These are phyloP conservation scores for Orestias chungarensis DNA, from an alignment of 2,797 vertebrate genomes.

Conservation along the genomic window DNA sequence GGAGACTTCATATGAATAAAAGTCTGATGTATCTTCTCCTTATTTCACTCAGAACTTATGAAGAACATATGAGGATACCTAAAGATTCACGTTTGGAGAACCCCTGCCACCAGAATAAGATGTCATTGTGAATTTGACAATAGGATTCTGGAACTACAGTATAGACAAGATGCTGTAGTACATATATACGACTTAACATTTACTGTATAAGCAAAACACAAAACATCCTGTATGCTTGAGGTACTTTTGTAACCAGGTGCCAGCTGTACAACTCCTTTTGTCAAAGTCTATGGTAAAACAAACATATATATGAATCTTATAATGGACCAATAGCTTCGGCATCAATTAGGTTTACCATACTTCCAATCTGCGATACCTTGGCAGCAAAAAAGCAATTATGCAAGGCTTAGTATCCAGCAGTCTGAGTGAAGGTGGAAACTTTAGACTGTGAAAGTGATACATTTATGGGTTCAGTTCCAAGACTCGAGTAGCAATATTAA, in stretches of 20 bases:
- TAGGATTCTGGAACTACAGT: not conserved
- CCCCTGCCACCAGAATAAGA: not conserved
- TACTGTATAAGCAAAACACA: not conserved
- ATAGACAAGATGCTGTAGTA: not conserved
- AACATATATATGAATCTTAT: not conserved
- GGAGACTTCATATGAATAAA: slow-evolving; percentile 32
- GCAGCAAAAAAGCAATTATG: slow-evolving; percentile 4
- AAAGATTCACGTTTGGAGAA: slow-evolving; percentile 7
- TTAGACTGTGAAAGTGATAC: slow-evolving; percentile 78
- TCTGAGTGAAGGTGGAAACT: slow-evolving; percentile 68
- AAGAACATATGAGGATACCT: slow-evolving; percentile 1
- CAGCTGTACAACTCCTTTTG: not conserved
- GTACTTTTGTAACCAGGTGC: not conserved
- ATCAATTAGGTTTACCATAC: not conserved
- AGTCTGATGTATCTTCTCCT: slow-evolving; percentile 24
- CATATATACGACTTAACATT: not conserved
- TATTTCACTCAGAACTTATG: slow-evolving; percentile 7
- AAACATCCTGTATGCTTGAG: too few relatives aligned
- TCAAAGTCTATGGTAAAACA: not conserved
- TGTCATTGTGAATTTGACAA: too few relatives aligned
- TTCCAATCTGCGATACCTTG: not conserved
- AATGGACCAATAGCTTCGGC: not conserved
- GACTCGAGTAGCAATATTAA: slow-evolving; percentile 67
- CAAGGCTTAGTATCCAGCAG: slow-evolving; percentile 19
- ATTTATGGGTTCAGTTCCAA: slow-evolving; percentile 77